Conservation (phyloP, 2,113 vertebrate species). For the Cyanistes caeruleus region DNA sequence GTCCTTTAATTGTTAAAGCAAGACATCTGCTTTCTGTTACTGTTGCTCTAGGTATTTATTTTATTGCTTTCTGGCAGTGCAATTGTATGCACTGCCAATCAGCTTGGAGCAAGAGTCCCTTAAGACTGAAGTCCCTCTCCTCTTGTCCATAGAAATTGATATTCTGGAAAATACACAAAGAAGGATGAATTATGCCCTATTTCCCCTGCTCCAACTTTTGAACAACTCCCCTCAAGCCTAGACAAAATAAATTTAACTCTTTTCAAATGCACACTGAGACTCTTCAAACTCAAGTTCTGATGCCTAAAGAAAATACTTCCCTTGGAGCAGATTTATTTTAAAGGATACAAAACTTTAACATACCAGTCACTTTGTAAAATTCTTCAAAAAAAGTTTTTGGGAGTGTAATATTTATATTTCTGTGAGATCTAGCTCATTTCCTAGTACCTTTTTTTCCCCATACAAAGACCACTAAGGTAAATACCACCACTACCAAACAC, state of each 20-base stretch:
- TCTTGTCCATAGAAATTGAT: background rate
- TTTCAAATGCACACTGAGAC: background rate
- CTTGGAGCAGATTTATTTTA: background rate
- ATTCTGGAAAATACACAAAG: constrained; percentile 6
- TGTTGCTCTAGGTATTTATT: constrained; percentile 1
- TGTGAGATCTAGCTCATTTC: background rate
- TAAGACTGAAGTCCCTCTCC: background rate
- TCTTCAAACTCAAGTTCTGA: background rate
- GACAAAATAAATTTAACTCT: constrained; percentile 31
- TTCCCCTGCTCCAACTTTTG: background rate
- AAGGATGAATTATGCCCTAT: background rate
- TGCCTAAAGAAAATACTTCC: background rate
- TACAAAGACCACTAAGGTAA: background rate
- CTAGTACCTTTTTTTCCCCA: background rate
- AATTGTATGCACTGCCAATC: background rate
- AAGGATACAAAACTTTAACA: background rate
- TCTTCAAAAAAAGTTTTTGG: background rate
- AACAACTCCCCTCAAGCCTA: constrained; percentile 6
- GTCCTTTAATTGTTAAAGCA: constrained; percentile 22
- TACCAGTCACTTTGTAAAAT: background rate
- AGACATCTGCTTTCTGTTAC: constrained; percentile 62
- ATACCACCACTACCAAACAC: background rate
- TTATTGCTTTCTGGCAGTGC: constrained; percentile 30
- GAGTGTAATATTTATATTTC: background rate
- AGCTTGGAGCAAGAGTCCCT: background rate